Evolutionary conservation across 2,113 vertebrate genomes (phyloP).

Genomic region (Oceanodroma tethys): DNA sequence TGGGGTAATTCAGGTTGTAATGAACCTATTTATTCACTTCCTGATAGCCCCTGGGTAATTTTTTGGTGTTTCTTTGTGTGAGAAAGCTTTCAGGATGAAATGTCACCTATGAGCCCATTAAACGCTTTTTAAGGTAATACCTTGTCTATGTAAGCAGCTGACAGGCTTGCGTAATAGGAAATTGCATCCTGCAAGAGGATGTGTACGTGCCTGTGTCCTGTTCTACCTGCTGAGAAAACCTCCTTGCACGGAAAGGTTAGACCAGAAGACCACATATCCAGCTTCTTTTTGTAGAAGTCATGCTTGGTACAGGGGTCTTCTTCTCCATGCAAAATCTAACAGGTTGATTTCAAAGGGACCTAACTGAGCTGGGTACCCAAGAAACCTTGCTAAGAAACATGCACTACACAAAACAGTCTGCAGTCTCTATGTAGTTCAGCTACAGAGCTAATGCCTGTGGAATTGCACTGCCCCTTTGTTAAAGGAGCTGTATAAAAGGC

Average conservation of each 20-base stretch:
- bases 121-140: background rate
- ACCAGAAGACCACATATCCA: background rate
- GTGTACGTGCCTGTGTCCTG: fast-evolving
- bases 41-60: background rate
- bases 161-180: background rate
- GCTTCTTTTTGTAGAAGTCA: background rate
- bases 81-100: background rate
- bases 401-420: background rate
- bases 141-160: background rate
- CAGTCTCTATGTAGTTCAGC: background rate
- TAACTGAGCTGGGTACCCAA: background rate
- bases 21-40: background rate
- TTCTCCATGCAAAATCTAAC: background rate
- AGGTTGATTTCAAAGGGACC: background rate
- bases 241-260: background rate
- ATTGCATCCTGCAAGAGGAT: background rate
- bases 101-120: background rate
- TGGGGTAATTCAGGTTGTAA: background rate
- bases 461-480: background rate
- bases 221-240: background rate
- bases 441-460: background rate
- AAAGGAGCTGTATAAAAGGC: background rate
- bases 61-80: background rate
- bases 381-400: background rate
- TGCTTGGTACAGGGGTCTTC: background rate